Percentiles rank a stretch among this genome's conserved stretches.
phyloP scores from a whole-genome alignment of 2,797 vertebrate genomes.

The Allobates femoralis region DNA sequence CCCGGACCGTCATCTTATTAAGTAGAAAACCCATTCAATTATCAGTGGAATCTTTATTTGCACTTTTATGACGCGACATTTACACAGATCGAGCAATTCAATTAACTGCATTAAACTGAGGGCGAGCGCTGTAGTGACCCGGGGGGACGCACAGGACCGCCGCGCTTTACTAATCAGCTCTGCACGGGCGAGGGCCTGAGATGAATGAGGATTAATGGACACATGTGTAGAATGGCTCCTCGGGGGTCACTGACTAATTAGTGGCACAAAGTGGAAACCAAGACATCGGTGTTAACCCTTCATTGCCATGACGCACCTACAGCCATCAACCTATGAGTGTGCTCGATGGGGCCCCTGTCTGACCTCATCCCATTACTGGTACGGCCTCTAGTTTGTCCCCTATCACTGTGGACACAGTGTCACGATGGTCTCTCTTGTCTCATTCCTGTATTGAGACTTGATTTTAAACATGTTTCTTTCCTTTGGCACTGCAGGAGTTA shows the following conservation, averaged over 20 bases:
- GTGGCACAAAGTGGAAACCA: no score
- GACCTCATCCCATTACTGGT: no score
- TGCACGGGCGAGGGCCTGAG: not conserved
- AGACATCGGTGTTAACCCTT: not conserved
- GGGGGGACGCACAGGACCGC: not conserved
- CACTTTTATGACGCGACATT: constrained; percentile 36
- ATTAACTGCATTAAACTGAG: constrained; percentile 47
- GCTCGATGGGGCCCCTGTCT: no score
- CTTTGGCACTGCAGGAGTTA: no score
- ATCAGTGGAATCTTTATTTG: not conserved
- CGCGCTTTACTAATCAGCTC: not conserved
- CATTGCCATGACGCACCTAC: no score
- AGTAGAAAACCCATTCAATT: not conserved
- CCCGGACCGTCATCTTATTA: not conserved
- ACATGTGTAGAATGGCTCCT: not conserved
- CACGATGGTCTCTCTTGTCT: no score
- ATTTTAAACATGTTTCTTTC: no score
- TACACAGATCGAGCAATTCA: constrained; percentile 20
- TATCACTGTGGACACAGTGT: no score
- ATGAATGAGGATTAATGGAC: not conserved
- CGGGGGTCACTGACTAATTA: constrained; percentile 11
- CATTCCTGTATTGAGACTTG: no score
- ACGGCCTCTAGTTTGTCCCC: no score
- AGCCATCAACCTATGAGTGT: no score
- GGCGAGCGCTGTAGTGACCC: constrained; percentile 8